A percentile compares a stretch with the other conserved stretches of the same genome.
These are phyloP conservation scores for Lerista edwardsae DNA, from an alignment of 2,797 vertebrate species.

Conservation along the genomic window DNA sequence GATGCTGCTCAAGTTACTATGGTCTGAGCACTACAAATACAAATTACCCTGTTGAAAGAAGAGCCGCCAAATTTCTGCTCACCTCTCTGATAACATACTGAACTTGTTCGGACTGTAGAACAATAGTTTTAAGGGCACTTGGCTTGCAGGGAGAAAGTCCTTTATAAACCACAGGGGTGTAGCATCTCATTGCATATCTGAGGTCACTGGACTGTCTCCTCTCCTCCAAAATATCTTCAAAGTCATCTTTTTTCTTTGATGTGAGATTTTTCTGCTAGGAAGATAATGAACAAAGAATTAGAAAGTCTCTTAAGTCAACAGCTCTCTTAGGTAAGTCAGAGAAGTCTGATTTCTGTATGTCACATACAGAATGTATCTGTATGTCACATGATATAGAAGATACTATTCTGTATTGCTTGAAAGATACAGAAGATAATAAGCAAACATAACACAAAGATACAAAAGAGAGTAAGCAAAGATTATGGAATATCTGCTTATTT, in stretches of 20 bases:
- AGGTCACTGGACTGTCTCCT: constrained; percentile 90
- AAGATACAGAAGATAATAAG: no score
- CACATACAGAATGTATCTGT: no score
- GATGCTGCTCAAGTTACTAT: background rate
- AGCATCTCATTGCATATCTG: constrained; percentile 91
- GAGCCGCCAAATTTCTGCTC: constrained; percentile 40
- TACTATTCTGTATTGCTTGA: no score
- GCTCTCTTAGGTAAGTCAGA: background rate
- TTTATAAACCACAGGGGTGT: constrained; percentile 88
- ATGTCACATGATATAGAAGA: background rate
- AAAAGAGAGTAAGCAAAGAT: no score
- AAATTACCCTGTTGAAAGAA: background rate
- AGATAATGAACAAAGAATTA: constrained; percentile 61
- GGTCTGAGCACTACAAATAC: background rate
- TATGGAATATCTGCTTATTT: background rate
- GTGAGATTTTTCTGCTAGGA: constrained; percentile 82
- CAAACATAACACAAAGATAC: no score
- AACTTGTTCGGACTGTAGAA: constrained; percentile 89
- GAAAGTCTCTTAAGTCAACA: background rate
- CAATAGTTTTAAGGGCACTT: constrained; percentile 81
- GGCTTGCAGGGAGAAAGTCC: constrained; percentile 85
- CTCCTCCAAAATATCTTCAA: constrained; percentile 95
- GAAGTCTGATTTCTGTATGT: background rate
- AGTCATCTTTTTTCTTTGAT: constrained; percentile 92
- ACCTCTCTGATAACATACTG: constrained; percentile 90